Conservation (phyloP, 2,888 invertebrate species). For the Lacanobia wlatinum region DNA sequence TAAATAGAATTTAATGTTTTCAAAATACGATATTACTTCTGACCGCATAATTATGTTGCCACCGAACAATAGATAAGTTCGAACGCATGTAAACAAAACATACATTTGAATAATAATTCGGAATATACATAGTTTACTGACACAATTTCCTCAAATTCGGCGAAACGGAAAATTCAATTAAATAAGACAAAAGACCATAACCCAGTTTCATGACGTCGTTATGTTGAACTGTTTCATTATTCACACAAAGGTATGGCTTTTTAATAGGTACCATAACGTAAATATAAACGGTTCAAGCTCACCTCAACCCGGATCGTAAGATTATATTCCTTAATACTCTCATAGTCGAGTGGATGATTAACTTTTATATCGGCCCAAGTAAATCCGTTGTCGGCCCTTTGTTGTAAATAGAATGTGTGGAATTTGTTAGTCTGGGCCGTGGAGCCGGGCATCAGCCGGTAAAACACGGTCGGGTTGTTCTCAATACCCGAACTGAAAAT, state of each 20-base stretch:
- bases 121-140: background rate
- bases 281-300: slow-evolving; percentile 74
- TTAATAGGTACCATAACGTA: slow-evolving; percentile 25
- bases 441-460: slow-evolving; percentile 98
- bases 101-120: slow-evolving; percentile 6
- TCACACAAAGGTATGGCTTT: slow-evolving; percentile 22
- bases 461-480: slow-evolving; percentile 98
- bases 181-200: slow-evolving; percentile 9
- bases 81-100: slow-evolving; percentile 13
- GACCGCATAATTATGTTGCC: slow-evolving; percentile 35
- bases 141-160: background rate
- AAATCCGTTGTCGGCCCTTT: slow-evolving; percentile 97
- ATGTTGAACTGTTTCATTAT: slow-evolving; percentile 21
- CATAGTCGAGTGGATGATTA: slow-evolving; percentile 98
- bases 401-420: slow-evolving; percentile 98
- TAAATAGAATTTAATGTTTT: slow-evolving; percentile 45
- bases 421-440: slow-evolving; percentile 99
- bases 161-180: slow-evolving; percentile 24
- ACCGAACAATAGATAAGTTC: slow-evolving; percentile 12
- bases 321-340: slow-evolving; percentile 98
- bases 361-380: slow-evolving; percentile 99
- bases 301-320: slow-evolving; percentile 99
- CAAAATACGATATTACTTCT: slow-evolving; percentile 31
- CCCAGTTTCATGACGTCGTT: slow-evolving; percentile 15
- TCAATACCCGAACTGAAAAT: slow-evolving; percentile 97